These are phyloP conservation scores for Montifringilla adamsi DNA, from an alignment of 2,113 vertebrate genomes.

Conservation along the genomic window DNA sequence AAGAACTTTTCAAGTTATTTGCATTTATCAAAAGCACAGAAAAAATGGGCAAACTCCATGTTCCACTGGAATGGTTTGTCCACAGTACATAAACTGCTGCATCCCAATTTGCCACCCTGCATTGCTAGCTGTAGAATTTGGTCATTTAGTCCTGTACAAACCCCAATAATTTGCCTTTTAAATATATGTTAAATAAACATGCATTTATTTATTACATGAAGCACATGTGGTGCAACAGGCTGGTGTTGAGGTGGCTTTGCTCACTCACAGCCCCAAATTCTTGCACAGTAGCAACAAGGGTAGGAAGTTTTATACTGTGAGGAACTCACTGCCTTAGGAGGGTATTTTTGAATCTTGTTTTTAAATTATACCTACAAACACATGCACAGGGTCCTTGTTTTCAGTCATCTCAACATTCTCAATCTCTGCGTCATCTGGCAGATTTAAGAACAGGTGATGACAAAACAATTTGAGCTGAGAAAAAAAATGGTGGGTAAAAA, in stretches of 20 bases:
- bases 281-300: fast-evolving
- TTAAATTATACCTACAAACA: not conserved
- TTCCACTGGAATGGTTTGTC: not conserved
- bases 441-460: not conserved
- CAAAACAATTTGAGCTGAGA: not conserved
- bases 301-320: not conserved
- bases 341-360: not conserved
- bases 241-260: not conserved
- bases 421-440: not conserved
- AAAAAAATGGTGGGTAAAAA: not conserved
- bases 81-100: not conserved
- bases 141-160: not conserved
- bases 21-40: not conserved
- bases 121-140: not conserved
- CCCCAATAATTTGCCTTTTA: not conserved
- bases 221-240: not conserved
- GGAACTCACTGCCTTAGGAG: not conserved
- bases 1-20: not conserved
- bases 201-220: not conserved
- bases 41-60: not conserved
- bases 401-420: not conserved
- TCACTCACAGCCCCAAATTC: not conserved
- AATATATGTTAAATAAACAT: not conserved
- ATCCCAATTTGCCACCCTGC: not conserved
- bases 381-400: not conserved